Base-by-base conservation (phyloP, 2,113 vertebrate species). In the Physeter macrocephalus region DNA sequence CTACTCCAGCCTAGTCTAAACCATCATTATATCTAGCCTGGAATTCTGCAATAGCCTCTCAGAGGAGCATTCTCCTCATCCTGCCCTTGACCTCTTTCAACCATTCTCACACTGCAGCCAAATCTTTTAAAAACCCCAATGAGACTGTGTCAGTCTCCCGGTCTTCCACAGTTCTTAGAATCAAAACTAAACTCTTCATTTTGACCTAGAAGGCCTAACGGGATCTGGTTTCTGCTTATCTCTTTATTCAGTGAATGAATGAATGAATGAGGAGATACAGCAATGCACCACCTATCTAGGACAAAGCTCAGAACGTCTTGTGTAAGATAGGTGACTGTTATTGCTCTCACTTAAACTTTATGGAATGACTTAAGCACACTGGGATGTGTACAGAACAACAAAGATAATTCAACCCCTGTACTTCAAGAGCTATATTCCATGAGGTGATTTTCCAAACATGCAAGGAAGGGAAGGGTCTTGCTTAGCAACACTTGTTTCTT, bases 111-210 rank as follows among this genome's bases (percentile, higher is more conserved):
- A 88, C 23, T 88, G 59, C 5, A 94, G 43, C 54, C 57, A 87
- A 27, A 29, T 29, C 10, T 71, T 87, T 78, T 78, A 18, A 95
- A 93, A 95, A 62, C 29, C 87, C 36, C 59, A 64, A 90, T 74
- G 25, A 81, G 18, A 81, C 39, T 15, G 29, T 39, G 21, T 52
- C n/a, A 8, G 6, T 17, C 43, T 7, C 52, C 36, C 8, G 1
- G 4, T 43, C 4, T 75, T 43, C 54, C 49, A 87, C 54, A 64
- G 52, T 71, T 69, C 59, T 87, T 90, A 83, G 61, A 88, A 20
- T 78, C 39, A 77, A 93, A 94, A 71, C 52, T 74, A 90, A 90
- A 78, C 34, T 82, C 64, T 92, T 95, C n/a, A 64, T 61, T 86
- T 72, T 84, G 39, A 21, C 43, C 39, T 77, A 1, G 20, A 72